Conservation (phyloP, 2,113 vertebrate species). For the Peucedramus taeniatus region DNA sequence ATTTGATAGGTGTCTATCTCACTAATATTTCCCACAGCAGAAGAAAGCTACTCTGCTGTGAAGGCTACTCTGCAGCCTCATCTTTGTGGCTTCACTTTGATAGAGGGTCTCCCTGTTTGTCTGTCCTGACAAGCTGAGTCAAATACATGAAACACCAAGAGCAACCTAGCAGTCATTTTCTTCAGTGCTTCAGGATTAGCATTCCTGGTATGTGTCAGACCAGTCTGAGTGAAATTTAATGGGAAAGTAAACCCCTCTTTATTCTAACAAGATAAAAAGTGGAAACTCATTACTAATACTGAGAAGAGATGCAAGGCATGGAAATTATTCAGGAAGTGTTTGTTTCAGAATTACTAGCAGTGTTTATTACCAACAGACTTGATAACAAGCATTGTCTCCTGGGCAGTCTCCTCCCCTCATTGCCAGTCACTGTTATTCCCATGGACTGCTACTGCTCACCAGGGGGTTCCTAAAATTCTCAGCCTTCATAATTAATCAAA, state of each 20-base stretch:
- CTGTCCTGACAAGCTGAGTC: background rate
- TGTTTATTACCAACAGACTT: background rate
- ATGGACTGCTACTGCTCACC: background rate
- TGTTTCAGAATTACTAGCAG: background rate
- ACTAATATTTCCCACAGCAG: background rate
- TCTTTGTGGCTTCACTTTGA: background rate
- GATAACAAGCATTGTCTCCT: background rate
- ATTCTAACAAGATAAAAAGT: background rate
- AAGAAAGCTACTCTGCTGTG: no score
- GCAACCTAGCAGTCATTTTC: fast-evolving
- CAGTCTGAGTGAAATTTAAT: background rate
- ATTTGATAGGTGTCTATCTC: background rate
- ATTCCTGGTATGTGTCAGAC: background rate
- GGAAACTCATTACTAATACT: background rate
- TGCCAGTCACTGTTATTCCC: background rate
- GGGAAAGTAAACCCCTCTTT: background rate
- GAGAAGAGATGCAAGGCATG: background rate
- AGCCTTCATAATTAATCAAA: conserved; percentile 2
- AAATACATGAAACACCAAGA: background rate
- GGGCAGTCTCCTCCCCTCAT: background rate
- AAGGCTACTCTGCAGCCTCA: background rate
- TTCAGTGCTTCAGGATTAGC: background rate
- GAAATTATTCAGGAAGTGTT: background rate
- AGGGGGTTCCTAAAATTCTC: background rate
- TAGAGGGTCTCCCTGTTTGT: background rate